Percentiles rank a stretch among this genome's conserved stretches.
These are phyloP conservation scores for Cotesia glomerata DNA, from an alignment of 1,140 invertebrate species.

Conservation along the genomic window DNA sequence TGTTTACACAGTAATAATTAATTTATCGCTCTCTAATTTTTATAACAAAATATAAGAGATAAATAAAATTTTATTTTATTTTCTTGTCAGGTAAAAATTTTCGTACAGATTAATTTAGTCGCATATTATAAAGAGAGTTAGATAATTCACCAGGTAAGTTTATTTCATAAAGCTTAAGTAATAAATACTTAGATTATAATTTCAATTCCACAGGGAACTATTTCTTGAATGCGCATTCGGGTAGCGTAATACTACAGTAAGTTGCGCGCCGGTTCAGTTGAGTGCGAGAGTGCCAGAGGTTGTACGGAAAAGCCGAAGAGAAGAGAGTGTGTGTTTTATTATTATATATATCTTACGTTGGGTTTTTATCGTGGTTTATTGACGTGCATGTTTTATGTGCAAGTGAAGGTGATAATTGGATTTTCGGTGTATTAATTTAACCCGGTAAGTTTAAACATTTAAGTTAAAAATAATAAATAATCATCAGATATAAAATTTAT, in stretches of 20 bases:
- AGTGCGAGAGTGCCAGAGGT: slow-evolving; percentile 30
- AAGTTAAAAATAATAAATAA: slow-evolving; percentile 19
- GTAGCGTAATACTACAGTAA: slow-evolving; percentile 41
- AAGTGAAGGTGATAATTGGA: slow-evolving; percentile 34
- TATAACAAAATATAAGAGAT: too few species aligned
- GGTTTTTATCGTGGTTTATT: slow-evolving; percentile 39
- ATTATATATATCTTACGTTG: slow-evolving; percentile 41
- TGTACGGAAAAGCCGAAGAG: slow-evolving; percentile 4
- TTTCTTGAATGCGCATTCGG: slow-evolving; percentile 39
- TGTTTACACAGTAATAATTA: too few species aligned
- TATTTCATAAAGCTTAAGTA: too few species aligned
- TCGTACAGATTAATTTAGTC: too few species aligned
- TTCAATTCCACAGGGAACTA: slow-evolving; percentile 10
- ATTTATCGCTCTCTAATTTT: too few species aligned
- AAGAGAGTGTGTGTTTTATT: not conserved
- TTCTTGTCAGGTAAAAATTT: too few species aligned
- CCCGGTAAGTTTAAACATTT: slow-evolving; percentile 43
- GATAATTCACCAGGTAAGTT: too few species aligned
- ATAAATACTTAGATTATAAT: too few species aligned
- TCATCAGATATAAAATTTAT: slow-evolving; percentile 20
- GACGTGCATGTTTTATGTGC: slow-evolving; percentile 45
- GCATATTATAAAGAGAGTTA: too few species aligned
- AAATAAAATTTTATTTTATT: not conserved
- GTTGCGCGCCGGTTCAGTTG: slow-evolving; percentile 58
- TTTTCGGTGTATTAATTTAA: slow-evolving; percentile 43